Base-by-base conservation (phyloP, 2,113 vertebrate species). In the Peromyscus leucopus region DNA sequence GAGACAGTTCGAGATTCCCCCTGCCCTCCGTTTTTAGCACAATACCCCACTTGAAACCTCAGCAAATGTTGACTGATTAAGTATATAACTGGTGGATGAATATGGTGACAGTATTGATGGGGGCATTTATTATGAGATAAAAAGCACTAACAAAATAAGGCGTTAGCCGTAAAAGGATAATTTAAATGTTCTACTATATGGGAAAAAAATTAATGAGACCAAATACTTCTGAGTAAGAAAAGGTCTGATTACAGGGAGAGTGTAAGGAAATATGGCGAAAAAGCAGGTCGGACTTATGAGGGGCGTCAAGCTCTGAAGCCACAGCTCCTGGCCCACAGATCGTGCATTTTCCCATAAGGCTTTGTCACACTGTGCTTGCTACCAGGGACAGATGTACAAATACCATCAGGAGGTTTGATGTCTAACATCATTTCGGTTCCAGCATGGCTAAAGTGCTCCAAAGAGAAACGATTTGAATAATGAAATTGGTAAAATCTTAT, bases 391-490 rank as follows among this genome's bases (percentile, higher is more conserved):
- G 31, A 57, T 28, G 39, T 86, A 74, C 39, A 95, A 74, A 90
- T 57, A 65, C 78, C 36, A 85, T 28, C 26, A 85, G 57, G 94
- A 57, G 16, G 5, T 46, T 22, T 33, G 24, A 75, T 2, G 26
- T 79, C 72, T 71, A 79, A 28, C 72, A 55, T 85, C 46, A 76
- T 63, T 75, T 96, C 42, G 92, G 31, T 63, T 93, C 72, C 87
- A 82, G 24, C 24, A n/a, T 76, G 72, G 72, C 51, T 92, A 15
- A 92, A 83, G 69, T 79, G 63, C 82, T 95, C 72, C 90, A 69
- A 94, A 94, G 85, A 97, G 94, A 91, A 28, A 93, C 2, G 75
- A 55, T 89, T 79, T 96, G 89, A 97, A 93, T 93, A 96, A 96
- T 96, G 71, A 94, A 96, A 94, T 91, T 88, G 48, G 74, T 91